phyloP scores from a whole-genome alignment of 2,888 invertebrate species.

The Epinotia bilunana region DNA sequence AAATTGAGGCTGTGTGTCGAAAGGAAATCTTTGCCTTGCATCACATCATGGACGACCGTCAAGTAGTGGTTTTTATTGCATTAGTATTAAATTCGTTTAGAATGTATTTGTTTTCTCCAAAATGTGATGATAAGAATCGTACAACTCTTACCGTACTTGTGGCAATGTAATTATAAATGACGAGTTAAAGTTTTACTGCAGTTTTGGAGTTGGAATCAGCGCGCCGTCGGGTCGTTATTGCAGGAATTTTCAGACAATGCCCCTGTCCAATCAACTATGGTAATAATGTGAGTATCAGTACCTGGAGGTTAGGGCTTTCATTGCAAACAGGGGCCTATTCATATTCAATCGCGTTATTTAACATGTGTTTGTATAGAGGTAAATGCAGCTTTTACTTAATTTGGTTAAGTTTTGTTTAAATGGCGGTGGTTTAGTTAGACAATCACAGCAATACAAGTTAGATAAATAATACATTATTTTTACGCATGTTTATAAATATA shows the following conservation, averaged over 20 bases:
- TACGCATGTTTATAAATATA: too few species aligned
- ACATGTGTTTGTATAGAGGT: slow-evolving; percentile 2
- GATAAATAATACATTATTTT: too few species aligned
- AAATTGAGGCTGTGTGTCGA: too few species aligned
- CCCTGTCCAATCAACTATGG: slow-evolving; percentile 77
- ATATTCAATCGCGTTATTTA: slow-evolving; percentile 11
- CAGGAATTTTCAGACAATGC: slow-evolving; percentile 61
- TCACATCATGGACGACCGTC: too few species aligned
- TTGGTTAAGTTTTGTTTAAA: neutral
- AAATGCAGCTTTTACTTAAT: slow-evolving; percentile 16
- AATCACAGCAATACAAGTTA: too few species aligned
- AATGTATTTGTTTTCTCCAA: too few species aligned
- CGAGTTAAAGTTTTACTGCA: slow-evolving; percentile 19
- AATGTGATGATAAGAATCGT: too few species aligned
- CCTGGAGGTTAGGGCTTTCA: slow-evolving; percentile 59
- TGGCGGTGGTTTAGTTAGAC: too few species aligned
- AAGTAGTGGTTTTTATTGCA: too few species aligned
- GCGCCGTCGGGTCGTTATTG: slow-evolving; percentile 47
- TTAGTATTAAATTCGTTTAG: too few species aligned
- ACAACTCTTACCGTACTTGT: too few species aligned
- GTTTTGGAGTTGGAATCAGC: slow-evolving; percentile 27
- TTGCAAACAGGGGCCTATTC: slow-evolving; percentile 45
- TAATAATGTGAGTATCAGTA: slow-evolving; percentile 65
- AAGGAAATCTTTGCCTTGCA: too few species aligned
- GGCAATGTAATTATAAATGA: slow-evolving; percentile 7